These are phyloP conservation scores for Stichopus horrens DNA, from an alignment of 53 echinoderm and acorn worm species.

Conservation along the genomic window DNA sequence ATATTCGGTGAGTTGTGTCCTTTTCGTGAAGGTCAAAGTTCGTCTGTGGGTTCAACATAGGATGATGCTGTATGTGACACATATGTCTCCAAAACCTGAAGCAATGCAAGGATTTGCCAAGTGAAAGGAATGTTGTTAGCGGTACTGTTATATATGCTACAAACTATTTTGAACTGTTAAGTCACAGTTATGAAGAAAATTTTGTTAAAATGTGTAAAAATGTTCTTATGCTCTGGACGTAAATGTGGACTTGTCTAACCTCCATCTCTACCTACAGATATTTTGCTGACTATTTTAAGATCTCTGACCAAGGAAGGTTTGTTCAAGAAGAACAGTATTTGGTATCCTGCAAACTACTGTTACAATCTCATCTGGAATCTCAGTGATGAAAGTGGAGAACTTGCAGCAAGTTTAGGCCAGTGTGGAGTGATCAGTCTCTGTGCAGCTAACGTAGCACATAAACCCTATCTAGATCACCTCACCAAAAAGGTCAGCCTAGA, in stretches of 20 bases:
- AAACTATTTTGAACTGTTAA: too few species aligned
- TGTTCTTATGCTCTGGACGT: too few species aligned
- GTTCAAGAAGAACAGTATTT: constrained; percentile 73
- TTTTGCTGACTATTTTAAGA: constrained; percentile 45
- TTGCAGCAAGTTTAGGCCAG: constrained; percentile 72
- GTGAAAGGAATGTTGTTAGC: too few species aligned
- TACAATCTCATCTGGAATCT: constrained; percentile 93
- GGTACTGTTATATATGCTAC: too few species aligned
- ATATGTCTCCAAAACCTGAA: too few species aligned
- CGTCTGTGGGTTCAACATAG: too few species aligned
- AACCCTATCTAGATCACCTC: constrained; percentile 85
- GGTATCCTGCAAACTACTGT: constrained; percentile 94
- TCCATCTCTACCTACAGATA: constrained; percentile 29
- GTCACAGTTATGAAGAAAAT: too few species aligned
- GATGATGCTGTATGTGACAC: too few species aligned
- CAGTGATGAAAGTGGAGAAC: constrained; percentile 77
- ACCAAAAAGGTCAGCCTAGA: constrained; percentile 66
- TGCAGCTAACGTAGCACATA: constrained; percentile 73
- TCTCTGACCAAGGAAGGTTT: constrained; percentile 65
- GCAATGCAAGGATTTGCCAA: too few species aligned
- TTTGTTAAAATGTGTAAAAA: too few species aligned
- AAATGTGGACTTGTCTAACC: neutral
- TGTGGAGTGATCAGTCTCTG: constrained; percentile 85
- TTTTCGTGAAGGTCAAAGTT: too few species aligned
- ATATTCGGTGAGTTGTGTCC: too few species aligned